Conservation (phyloP, 2,113 vertebrate species). For the Sorex araneus region DNA sequence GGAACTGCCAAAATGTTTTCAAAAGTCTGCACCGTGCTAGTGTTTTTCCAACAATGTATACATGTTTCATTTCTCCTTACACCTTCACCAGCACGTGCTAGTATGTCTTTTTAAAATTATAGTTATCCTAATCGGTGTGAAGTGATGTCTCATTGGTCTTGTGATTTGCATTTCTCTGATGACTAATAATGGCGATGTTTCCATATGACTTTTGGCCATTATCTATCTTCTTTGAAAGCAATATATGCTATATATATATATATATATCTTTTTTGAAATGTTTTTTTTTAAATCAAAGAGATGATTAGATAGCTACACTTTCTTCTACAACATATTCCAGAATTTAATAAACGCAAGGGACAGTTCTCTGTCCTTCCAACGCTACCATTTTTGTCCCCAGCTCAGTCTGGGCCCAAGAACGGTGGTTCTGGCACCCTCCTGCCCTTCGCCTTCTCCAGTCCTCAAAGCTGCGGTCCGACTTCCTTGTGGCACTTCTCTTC, state of each 20-base stretch:
- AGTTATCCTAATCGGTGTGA: not conserved
- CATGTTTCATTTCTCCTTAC: not conserved
- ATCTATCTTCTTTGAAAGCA: not conserved
- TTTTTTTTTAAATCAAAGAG: not conserved
- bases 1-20: not conserved
- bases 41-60: not conserved
- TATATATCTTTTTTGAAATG: not conserved
- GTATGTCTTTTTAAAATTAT: not conserved
- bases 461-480: not conserved
- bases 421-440: not conserved
- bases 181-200: not conserved
- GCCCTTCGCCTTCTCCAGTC: not conserved
- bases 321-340: not conserved
- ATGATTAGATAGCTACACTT: not conserved
- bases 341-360: not conserved
- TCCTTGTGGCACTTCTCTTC: not conserved
- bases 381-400: not conserved
- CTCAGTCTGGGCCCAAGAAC: not conserved
- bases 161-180: constrained; percentile 46
- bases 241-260: too few species aligned
- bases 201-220: not conserved
- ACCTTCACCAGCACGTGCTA: not conserved
- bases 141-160: not conserved
- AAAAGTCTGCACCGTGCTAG: not conserved
- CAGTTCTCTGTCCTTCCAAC: not conserved